Conservation (phyloP, 2,797 vertebrate genomes). For the Lagorchestes hirsutus region DNA sequence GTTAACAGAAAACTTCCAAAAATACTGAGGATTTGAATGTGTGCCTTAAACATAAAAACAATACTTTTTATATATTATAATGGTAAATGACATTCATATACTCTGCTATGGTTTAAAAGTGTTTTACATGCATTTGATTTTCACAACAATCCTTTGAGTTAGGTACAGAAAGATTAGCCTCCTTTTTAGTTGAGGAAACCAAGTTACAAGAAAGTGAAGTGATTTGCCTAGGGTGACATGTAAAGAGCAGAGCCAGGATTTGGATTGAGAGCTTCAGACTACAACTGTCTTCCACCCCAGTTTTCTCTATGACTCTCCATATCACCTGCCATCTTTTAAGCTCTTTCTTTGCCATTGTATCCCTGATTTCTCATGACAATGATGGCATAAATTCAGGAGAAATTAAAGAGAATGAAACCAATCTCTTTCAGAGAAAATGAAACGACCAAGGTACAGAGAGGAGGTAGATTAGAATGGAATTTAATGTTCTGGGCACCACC, state of each 20-base stretch:
- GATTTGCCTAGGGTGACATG: background rate
- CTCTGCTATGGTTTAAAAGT: background rate
- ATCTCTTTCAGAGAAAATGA: background rate
- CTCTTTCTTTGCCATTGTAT: background rate
- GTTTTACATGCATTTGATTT: background rate
- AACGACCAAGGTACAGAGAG: background rate
- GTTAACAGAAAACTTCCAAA: background rate
- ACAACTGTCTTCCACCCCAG: background rate
- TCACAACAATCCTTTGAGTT: background rate
- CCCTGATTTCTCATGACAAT: background rate
- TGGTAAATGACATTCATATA: background rate
- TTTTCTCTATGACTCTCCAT: background rate
- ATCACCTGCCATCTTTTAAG: background rate
- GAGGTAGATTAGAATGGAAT: conserved; percentile 17
- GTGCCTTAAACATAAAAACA: background rate
- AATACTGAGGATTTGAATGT: background rate
- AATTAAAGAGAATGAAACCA: background rate
- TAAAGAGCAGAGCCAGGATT: background rate
- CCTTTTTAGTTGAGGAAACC: background rate
- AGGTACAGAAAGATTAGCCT: background rate
- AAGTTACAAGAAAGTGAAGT: background rate
- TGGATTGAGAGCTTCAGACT: background rate
- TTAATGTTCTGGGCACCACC: background rate
- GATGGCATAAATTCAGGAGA: background rate
- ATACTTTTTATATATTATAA: background rate